These are phyloP conservation scores for Ctenopoma kingsleyae DNA, from an alignment of 2,797 vertebrate species.

Conservation along the genomic window DNA sequence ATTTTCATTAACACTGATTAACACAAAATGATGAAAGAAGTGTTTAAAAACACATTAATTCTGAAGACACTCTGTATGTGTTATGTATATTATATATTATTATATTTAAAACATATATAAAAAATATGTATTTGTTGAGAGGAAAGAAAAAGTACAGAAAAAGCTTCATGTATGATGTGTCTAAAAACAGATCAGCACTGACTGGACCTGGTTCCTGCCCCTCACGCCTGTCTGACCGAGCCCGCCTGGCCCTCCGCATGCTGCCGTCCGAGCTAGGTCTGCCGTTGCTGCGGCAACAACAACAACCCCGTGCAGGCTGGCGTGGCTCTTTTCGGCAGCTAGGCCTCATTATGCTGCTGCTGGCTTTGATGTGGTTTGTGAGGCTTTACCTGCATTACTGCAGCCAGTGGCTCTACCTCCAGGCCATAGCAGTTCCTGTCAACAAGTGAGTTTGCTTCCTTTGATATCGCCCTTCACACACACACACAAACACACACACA, in stretches of 20 bases:
- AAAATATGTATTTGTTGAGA: no score
- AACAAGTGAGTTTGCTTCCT: slow-evolving; percentile 91
- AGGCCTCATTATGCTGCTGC: slow-evolving; percentile 85
- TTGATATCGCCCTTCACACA: slow-evolving; percentile 75
- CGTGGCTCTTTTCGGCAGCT: slow-evolving; percentile 78
- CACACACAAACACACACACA: slow-evolving; percentile 34
- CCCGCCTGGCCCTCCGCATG: slow-evolving; percentile 76
- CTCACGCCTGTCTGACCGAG: slow-evolving; percentile 60
- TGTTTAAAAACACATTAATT: no score
- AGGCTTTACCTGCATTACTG: slow-evolving; percentile 95
- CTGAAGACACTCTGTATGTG: no score
- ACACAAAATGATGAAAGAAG: no score
- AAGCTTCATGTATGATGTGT: background rate
- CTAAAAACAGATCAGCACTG: slow-evolving; percentile 50
- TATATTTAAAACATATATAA: no score
- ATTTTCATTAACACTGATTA: slow-evolving; percentile 1
- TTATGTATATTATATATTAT: background rate
- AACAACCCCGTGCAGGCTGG: slow-evolving; percentile 66
- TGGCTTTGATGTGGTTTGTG: slow-evolving; percentile 91
- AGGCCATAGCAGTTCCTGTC: slow-evolving; percentile 89
- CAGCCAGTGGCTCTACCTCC: slow-evolving; percentile 95
- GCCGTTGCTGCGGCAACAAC: slow-evolving; percentile 67
- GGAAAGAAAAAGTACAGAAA: background rate
- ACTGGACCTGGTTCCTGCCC: slow-evolving; percentile 24
- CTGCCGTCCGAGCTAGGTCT: slow-evolving; percentile 87